phyloP scores from a whole-genome alignment of 2,113 vertebrate species.

The Meles meles region DNA sequence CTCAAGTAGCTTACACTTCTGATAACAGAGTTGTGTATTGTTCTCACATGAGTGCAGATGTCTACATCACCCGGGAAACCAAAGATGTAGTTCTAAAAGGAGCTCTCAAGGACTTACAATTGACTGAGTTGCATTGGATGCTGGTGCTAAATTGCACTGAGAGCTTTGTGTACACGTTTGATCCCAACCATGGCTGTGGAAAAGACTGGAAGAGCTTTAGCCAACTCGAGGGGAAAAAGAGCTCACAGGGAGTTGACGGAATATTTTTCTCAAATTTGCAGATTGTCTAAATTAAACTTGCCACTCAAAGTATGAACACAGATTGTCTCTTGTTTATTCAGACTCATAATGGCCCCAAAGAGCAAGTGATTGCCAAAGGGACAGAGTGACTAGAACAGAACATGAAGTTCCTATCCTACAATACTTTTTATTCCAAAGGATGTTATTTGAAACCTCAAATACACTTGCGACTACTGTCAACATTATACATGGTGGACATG shows the following conservation, averaged over 20 bases:
- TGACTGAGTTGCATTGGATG: neutral
- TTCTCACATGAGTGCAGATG: slow-evolving; percentile 62
- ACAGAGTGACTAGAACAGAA: slow-evolving; percentile 45
- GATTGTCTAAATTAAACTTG: slow-evolving; percentile 58
- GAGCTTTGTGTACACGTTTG: neutral
- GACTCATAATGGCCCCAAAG: slow-evolving; percentile 41
- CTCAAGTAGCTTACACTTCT: slow-evolving; percentile 51
- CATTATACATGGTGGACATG: neutral
- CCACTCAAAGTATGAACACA: slow-evolving; percentile 53
- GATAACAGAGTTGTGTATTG: slow-evolving; percentile 53
- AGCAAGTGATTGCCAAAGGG: slow-evolving; percentile 51
- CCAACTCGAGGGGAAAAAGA: neutral
- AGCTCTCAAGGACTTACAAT: slow-evolving; percentile 23
- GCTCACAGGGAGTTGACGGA: neutral
- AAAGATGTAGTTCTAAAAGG: slow-evolving; percentile 53
- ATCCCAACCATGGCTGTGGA: neutral
- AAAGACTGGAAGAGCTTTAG: neutral
- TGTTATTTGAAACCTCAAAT: slow-evolving; percentile 25
- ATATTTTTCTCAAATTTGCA: slow-evolving; percentile 53
- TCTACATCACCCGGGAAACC: slow-evolving; percentile 70
- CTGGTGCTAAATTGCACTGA: neutral
- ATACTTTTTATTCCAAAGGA: neutral
- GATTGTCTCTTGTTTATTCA: slow-evolving; percentile 63
- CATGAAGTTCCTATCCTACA: neutral
- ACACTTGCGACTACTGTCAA: neutral